Percentiles rank a stretch among this genome's conserved stretches.
Conservation (phyloP, 2,797 vertebrate species). For the Trematomus bernacchii region DNA sequence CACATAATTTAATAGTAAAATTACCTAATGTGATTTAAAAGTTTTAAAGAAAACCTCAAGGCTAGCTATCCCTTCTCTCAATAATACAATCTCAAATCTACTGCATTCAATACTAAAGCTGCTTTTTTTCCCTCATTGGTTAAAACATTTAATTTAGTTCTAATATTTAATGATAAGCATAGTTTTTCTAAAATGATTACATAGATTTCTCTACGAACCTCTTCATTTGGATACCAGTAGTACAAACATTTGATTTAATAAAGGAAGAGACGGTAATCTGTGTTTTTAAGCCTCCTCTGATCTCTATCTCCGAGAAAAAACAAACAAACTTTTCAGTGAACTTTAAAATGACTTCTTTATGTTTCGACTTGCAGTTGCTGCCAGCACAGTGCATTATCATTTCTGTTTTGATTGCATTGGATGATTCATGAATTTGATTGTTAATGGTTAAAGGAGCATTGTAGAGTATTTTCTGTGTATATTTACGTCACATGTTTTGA, state of each 20-base stretch:
- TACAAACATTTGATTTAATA: background rate
- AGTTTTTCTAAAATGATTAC: background rate
- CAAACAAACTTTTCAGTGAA: background rate
- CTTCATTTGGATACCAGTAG: background rate
- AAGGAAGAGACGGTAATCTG: background rate
- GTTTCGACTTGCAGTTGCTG: background rate
- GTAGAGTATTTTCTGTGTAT: no score
- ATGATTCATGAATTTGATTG: background rate
- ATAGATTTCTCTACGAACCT: background rate
- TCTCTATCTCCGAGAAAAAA: background rate
- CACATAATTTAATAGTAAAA: background rate
- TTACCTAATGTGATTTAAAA: background rate
- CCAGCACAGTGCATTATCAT: background rate
- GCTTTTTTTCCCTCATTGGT: background rate
- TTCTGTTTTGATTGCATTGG: background rate
- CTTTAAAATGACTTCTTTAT: background rate
- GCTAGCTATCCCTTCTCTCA: background rate
- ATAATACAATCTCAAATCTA: background rate
- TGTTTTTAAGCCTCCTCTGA: background rate
- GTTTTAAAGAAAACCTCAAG: background rate
- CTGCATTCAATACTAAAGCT: background rate
- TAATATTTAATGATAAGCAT: background rate
- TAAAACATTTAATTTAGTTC: background rate
- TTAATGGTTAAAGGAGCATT: background rate
- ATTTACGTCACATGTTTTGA: no score